Evolutionary conservation across 2,888 invertebrate genomes (phyloP).

Genomic region (Melieria crassipennis): DNA sequence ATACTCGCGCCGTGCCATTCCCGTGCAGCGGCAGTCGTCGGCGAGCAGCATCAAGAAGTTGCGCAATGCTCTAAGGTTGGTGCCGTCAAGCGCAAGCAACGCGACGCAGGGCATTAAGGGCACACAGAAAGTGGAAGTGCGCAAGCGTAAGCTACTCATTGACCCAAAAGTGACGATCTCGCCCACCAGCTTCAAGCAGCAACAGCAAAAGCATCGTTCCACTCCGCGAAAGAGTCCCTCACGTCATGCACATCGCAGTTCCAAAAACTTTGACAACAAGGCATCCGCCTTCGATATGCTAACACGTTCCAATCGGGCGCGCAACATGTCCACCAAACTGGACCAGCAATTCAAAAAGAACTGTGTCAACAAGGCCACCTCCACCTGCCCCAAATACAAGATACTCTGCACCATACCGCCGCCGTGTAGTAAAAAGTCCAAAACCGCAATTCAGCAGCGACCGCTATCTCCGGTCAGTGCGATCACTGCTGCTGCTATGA

Average conservation of each 20-base stretch:
- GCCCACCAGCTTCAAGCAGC: slow-evolving; percentile 41
- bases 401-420: slow-evolving; percentile 40
- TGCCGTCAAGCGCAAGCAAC: slow-evolving; percentile 41
- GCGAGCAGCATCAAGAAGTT: slow-evolving; percentile 16
- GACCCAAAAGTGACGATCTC: slow-evolving; percentile 49
- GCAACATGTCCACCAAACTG: slow-evolving; percentile 36
- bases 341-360: slow-evolving; percentile 46
- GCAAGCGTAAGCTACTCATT: slow-evolving; percentile 51
- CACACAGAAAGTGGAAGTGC: slow-evolving; percentile 45
- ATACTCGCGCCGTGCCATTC: slow-evolving; percentile 46
- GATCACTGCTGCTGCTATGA: slow-evolving; percentile 18
- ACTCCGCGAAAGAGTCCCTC: background rate
- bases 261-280: slow-evolving; percentile 35
- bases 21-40: slow-evolving; percentile 10
- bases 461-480: background rate
- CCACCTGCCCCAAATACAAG: slow-evolving; percentile 45
- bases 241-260: background rate
- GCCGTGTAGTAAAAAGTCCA: slow-evolving; percentile 16
- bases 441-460: background rate
- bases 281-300: slow-evolving; percentile 57
- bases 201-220: slow-evolving; percentile 32
- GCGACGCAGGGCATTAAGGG: slow-evolving; percentile 44
- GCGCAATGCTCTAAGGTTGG: slow-evolving; percentile 5
- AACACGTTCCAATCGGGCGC: slow-evolving; percentile 47
- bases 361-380: slow-evolving; percentile 46